Percentiles rank a stretch among this genome's conserved stretches.
These are phyloP conservation scores for Porites cylindrica DNA, from an alignment of 92 coral and sea anemone genomes.

Conservation along the genomic window DNA sequence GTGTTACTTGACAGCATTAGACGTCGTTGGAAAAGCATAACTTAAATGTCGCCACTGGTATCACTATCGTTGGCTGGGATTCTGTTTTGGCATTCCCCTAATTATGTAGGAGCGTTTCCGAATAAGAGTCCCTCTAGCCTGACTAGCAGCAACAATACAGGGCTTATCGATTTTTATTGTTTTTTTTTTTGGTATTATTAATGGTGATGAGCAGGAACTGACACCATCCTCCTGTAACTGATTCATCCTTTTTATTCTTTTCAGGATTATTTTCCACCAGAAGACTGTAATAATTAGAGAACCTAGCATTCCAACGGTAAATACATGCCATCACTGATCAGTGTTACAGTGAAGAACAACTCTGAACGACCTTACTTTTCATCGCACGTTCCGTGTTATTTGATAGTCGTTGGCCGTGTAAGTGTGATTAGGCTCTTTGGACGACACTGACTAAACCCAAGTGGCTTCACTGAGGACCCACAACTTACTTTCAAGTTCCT, in stretches of 20 bases:
- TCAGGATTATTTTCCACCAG: not conserved
- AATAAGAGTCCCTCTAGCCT: too few species aligned
- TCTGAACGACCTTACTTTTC: not conserved
- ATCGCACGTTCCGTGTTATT: not conserved
- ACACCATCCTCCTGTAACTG: too few species aligned
- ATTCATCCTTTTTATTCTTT: not conserved
- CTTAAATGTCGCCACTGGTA: too few species aligned
- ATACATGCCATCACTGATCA: conserved; percentile 10
- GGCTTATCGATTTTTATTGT: too few species aligned
- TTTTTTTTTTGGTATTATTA: too few species aligned
- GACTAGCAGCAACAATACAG: too few species aligned
- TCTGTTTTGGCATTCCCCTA: too few species aligned
- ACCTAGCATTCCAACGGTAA: not conserved
- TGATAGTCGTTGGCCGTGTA: not conserved
- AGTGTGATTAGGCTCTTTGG: not conserved
- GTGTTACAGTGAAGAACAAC: not conserved
- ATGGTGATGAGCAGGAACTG: too few species aligned
- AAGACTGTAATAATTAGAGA: conserved; percentile 11
- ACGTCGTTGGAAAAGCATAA: too few species aligned
- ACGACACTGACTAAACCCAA: not conserved
- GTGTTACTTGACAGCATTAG: too few species aligned
- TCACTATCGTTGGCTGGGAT: too few species aligned
- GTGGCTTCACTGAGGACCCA: not conserved
- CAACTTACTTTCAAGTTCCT: not conserved
- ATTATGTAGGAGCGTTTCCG: too few species aligned